Base-by-base conservation (phyloP, 2,888 invertebrate species). In the Bedellia somnulentella region DNA sequence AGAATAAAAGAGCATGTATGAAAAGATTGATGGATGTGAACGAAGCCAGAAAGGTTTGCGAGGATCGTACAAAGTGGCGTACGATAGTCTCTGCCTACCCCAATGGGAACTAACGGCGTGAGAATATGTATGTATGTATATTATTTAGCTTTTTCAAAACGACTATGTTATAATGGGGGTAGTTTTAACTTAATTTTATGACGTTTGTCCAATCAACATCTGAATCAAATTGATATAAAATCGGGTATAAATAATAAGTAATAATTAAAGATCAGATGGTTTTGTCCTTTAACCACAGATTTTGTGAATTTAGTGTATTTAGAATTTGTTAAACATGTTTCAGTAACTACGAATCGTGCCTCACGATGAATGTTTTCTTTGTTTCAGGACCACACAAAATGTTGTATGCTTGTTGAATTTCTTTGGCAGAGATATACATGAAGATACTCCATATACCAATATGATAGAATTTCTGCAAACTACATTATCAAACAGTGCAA, bases 371-470 rank as follows among this genome's bases (percentile, higher is more conserved):
- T 31, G 13, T 28, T 11, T 23, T 29, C 11, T 15, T 22, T 23
- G 39, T 47, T 34, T 3, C 43, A 66, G 64, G 49, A 42, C 47
- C 29, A 53, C 51, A 18, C 44, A 51, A 32, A 61, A 63, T 37
- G 52, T 56, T 11, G 27, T 44, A 11, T 44, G 45, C 18, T 44
- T 67, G 11, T 27, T 54, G 26, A 52, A 55, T 34, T 59, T 60
- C 31, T 35, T 56, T 23, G 46, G 44, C 6, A 42, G 41, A 5
- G 43, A 35, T 27, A 37, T 42, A 6, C 45, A 37, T 31, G 36
- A 31, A 3, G 29, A 37, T 22, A 50, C 44, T 31, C 43, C 48
- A 3, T 53, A 55, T 31, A 47, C 42, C 29, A 45, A 44, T 31
- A 49, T 52, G 31, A 42, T 45, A 16, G 33, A 42, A 11, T 45